Evolutionary conservation across 1,140 invertebrate genomes (phyloP), one percentile per base, ranked within the genome.

Genomic region (Scaptomyza graminum): DNA sequence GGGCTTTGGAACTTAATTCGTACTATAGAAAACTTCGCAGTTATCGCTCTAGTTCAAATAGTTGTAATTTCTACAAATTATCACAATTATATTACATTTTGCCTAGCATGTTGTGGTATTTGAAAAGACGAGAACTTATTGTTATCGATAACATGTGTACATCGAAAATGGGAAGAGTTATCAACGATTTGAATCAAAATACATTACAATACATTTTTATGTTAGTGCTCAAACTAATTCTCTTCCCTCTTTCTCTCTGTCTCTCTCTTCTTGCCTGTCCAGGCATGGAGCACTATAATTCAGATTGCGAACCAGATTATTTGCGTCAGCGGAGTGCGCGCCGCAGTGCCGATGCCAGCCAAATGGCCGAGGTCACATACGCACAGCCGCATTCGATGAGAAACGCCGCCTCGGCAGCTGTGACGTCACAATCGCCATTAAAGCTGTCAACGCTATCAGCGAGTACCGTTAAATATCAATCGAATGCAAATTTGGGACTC

Each of bases 271-370:
- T 25, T 12, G 7, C 12, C 52, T 15, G 87, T 85, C 0, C 77
- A 94, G 94, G 93, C 90, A 91, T 93, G 62, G 94, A 94, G 56
- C 92, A 93, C 16, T 94, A 94, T 69, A 92, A 93, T 41, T 94
- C 94, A 1, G 94, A 94, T 50, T 93, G 92, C 44, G 94, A 94
- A 74, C 82, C 83, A 11, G 82, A 88, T 1, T 87, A 87, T 76
- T 13, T 94, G 93, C 81, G 94, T 88, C 39, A 92, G 85, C 31
- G 44, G 12, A 57, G 94, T 92, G 65, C 79, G 18, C 83, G 64
- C 9, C 83, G 70, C 46, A 25, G 55, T 25, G 79, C 69, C 5
- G 64, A 76, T 34, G 43, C 69, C 51, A 56, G 47, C 46, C 13
- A 43, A 34, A 11, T 41, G 12, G 0, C 60, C 56, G 82, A 87